Evolutionary conservation across 1,140 invertebrate species (phyloP), one percentile per base, ranked within the genome.

Genomic region (Eumeta japonica): DNA sequence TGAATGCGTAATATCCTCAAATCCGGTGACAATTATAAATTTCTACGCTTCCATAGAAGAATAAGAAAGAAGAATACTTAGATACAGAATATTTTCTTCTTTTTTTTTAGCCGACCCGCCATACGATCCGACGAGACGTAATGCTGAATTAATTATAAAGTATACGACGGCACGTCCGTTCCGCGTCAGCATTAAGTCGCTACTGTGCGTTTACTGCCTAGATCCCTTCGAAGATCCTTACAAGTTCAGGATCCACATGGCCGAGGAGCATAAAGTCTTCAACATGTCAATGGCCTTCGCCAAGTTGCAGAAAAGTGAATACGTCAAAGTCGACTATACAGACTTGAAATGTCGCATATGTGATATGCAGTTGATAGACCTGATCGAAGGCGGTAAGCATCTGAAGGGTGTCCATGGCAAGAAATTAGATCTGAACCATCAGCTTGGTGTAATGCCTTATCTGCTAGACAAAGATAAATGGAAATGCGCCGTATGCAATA

Each of bases 361-460:
- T 28, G 5, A 27, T 0, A 35, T 55, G n/a, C 37, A 24, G 0
- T 59, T 50, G 13, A 35, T 35, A 0, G 48, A 40, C 28, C 28
- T 70, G 1, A 59, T 66, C 2, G 32, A 33, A 0, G 40, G 50
- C 7, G 58, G 58, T 1, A 32, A 45, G 3, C 68, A 73, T 42
- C 35, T 73, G 19, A 50, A 46, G 5, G 2, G 13, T 1, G 33
- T 16, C 1, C 68, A 73, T 43, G 17, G 38, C 1, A 39, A 59
- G 14, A 28, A 33, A 3, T 52, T 66, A 10, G 50, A 63, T n/a
- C 29, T 39, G 2, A 52, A 50, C n/a, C 51, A 35, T 0, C 62
- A 63, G 30, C 35, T 70, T 0, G 65, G 68, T 3, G 56, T 73
- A 0, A 70, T 70, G 62, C 68, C 65, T 2, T 70, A 70, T 27